Conservation (phyloP, 2,113 vertebrate species). For the Cephalopterus ornatus region DNA sequence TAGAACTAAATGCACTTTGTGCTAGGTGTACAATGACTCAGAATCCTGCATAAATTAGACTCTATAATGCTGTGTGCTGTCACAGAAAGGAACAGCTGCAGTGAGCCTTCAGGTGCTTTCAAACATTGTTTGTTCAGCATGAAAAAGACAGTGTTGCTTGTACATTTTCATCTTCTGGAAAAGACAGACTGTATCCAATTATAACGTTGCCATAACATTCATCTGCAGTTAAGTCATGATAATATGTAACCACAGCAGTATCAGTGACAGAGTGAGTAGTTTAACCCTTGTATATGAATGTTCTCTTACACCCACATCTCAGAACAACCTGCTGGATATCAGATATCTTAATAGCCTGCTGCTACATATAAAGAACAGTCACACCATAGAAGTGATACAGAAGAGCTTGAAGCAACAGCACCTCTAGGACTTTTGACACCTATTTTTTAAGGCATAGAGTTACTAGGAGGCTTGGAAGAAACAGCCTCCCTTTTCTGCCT, state of each 20-base stretch:
- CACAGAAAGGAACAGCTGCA: not conserved
- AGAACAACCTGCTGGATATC: not conserved
- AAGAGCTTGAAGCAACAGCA: not conserved
- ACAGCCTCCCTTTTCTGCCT: not conserved
- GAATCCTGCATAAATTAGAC: not conserved
- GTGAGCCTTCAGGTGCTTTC: not conserved
- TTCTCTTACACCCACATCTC: not conserved
- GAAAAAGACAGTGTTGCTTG: not conserved
- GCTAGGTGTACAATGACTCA: not conserved
- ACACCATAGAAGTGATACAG: not conserved
- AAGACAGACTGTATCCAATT: not conserved
- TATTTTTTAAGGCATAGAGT: not conserved
- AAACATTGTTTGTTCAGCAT: not conserved
- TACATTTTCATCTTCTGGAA: not conserved
- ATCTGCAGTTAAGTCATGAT: not conserved
- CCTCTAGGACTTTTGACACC: not conserved
- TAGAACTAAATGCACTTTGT: not conserved
- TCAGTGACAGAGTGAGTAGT: not conserved
- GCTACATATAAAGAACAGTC: not conserved
- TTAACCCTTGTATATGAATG: not conserved
- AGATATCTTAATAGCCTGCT: not conserved
- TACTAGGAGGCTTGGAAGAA: not conserved
- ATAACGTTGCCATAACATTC: not conserved
- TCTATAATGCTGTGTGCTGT: not conserved
- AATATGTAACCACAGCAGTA: not conserved